Evolutionary conservation across 2,113 vertebrate species (phyloP).

Genomic region (Misgurnus anguillicaudatus): DNA sequence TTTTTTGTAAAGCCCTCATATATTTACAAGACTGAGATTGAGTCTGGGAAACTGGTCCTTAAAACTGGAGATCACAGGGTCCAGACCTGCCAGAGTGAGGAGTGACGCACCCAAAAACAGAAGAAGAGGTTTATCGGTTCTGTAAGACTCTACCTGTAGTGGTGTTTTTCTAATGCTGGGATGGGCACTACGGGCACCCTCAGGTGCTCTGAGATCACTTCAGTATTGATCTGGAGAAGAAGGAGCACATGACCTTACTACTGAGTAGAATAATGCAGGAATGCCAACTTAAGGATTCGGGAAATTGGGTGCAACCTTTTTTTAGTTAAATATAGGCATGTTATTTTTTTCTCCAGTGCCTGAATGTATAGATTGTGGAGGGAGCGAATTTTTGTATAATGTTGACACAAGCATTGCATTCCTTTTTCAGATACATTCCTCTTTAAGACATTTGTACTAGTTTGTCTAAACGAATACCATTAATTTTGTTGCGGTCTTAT

Average conservation of each 20-base stretch:
- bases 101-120: conserved; percentile 3
- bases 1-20: conserved; percentile 88
- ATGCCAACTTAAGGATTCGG: conserved; percentile 77
- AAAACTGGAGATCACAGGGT: conserved; percentile 41
- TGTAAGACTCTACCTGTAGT: conserved; percentile 41
- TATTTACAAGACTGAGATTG: conserved; percentile 79
- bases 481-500: conserved; percentile 72
- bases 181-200: conserved; percentile 55
- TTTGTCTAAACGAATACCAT: conserved; percentile 76
- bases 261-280: conserved; percentile 75
- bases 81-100: conserved; percentile 44
- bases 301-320: conserved; percentile 74
- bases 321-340: conserved; percentile 80
- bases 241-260: conserved; percentile 71
- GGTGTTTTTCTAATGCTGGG: conserved; percentile 33
- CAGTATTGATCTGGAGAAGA: conserved; percentile 53
- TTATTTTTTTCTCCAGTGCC: conserved; percentile 78
- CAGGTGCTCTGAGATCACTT: conserved; percentile 59
- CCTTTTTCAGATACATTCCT: conserved; percentile 82
- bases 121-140: conserved; percentile 33
- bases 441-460: conserved; percentile 69
- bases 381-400: conserved; percentile 76
- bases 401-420: conserved; percentile 79
- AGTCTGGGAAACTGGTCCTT: conserved; percentile 70
- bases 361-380: conserved; percentile 81